Evolutionary conservation across 2,113 vertebrate genomes (phyloP).

Genomic region (Etia nguti): DNA sequence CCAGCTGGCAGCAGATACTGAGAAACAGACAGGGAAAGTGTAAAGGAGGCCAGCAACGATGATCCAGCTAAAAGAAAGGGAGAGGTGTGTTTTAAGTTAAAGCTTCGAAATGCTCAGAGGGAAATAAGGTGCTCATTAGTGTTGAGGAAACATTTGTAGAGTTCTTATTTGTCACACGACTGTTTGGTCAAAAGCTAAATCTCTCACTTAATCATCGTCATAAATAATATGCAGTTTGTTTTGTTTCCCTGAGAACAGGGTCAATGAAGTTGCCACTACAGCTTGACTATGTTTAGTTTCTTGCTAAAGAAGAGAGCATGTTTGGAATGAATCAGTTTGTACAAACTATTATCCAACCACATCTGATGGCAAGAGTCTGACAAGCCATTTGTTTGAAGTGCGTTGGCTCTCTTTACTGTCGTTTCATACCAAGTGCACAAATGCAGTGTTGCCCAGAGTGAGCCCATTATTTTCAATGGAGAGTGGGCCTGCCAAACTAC

Average conservation of each 20-base stretch:
- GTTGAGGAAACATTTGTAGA: not conserved
- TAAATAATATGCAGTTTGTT: not conserved
- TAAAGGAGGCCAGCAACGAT: not conserved
- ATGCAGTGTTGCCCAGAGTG: not conserved
- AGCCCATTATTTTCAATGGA: not conserved
- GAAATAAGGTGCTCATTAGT: constrained; percentile 31
- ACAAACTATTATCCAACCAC: not conserved
- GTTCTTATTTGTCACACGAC: not conserved
- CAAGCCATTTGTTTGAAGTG: not conserved
- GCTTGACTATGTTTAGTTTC: not conserved
- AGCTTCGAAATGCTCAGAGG: not conserved
- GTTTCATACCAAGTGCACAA: not conserved
- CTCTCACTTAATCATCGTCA: not conserved
- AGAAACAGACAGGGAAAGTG: not conserved
- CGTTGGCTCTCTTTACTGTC: not conserved
- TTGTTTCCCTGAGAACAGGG: not conserved
- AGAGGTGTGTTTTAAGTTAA: constrained; percentile 34
- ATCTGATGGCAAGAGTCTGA: not conserved
- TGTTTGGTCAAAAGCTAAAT: not conserved
- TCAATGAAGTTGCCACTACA: not conserved
- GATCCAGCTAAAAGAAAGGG: not conserved
- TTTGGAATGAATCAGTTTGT: not conserved
- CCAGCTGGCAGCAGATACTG: constrained; percentile 44
- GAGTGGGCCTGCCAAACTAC: not conserved
- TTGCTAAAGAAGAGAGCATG: not conserved